phyloP scores from a whole-genome alignment of 2,797 vertebrate genomes.

The Coreius guichenoti region DNA sequence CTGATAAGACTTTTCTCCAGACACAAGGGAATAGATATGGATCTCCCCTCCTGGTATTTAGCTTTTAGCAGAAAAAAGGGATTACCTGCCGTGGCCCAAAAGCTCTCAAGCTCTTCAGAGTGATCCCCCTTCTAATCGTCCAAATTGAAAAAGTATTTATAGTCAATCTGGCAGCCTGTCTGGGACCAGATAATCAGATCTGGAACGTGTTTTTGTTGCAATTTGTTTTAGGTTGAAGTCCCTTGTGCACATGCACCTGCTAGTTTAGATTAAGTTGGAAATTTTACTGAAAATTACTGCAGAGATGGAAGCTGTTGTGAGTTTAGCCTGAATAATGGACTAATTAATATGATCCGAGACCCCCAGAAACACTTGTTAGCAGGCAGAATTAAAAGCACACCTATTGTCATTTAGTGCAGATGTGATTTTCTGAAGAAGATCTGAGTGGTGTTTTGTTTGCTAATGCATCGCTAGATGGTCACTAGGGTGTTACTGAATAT shows the following conservation, averaged over 20 bases:
- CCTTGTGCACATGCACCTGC: neutral
- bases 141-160: conserved; percentile 68
- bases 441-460: neutral
- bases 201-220: conserved; percentile 25
- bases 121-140: conserved; percentile 58
- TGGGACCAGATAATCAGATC: conserved; percentile 62
- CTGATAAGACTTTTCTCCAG: conserved; percentile 63
- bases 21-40: conserved; percentile 61
- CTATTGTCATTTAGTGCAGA: neutral
- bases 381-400: neutral
- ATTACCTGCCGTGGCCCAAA: conserved; percentile 63
- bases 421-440: neutral
- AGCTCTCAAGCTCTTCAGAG: conserved; percentile 56
- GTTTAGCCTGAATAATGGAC: neutral
- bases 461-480: too few species aligned
- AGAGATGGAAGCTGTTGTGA: neutral
- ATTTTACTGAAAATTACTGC: conserved; percentile 1
- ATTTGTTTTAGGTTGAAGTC: conserved; percentile 48
- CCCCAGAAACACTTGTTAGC: neutral
- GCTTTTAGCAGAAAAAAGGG: conserved; percentile 54
- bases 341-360: neutral
- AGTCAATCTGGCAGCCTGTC: conserved; percentile 62
- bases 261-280: conserved; percentile 21
- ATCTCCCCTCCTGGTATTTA: conserved; percentile 64
- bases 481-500: neutral